These are phyloP conservation scores for Diarsia dahlii DNA, from an alignment of 2,888 invertebrate species.

Conservation along the genomic window DNA sequence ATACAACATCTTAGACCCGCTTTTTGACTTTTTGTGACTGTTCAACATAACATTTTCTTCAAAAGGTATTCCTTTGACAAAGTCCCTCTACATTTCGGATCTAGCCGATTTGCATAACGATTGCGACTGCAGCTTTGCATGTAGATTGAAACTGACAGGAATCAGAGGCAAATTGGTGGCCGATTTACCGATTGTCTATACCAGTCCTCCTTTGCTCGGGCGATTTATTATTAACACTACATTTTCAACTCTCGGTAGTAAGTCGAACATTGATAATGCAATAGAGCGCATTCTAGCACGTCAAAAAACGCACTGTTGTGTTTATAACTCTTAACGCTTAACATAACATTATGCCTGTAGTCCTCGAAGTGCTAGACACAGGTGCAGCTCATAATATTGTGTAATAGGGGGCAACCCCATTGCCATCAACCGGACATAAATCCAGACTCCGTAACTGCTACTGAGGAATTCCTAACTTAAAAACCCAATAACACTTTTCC, in stretches of 20 bases:
- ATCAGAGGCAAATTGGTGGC: conserved; percentile 1
- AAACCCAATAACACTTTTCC: too few relatives aligned
- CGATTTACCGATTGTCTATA: conserved; percentile 9
- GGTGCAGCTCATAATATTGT: too few relatives aligned
- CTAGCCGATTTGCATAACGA: conserved; percentile 21
- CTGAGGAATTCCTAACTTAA: too few relatives aligned
- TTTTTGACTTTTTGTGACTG: background rate
- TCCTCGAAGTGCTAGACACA: too few relatives aligned
- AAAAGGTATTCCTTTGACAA: background rate
- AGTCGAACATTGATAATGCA: background rate
- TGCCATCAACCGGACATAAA: too few relatives aligned
- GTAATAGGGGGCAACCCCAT: too few relatives aligned
- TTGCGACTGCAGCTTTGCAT: conserved; percentile 32
- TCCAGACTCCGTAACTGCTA: too few relatives aligned
- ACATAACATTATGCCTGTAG: too few relatives aligned
- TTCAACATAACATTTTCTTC: background rate
- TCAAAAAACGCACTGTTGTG: background rate
- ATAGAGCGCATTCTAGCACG: background rate
- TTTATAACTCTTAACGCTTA: background rate
- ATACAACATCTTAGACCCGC: too few relatives aligned
- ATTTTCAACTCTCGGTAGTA: background rate
- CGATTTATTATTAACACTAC: background rate
- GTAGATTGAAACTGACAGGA: conserved; percentile 14
- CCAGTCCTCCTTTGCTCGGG: background rate
- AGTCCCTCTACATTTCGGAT: background rate